Base-by-base conservation (phyloP, 2,797 vertebrate genomes). In the Harpagifer antarcticus region DNA sequence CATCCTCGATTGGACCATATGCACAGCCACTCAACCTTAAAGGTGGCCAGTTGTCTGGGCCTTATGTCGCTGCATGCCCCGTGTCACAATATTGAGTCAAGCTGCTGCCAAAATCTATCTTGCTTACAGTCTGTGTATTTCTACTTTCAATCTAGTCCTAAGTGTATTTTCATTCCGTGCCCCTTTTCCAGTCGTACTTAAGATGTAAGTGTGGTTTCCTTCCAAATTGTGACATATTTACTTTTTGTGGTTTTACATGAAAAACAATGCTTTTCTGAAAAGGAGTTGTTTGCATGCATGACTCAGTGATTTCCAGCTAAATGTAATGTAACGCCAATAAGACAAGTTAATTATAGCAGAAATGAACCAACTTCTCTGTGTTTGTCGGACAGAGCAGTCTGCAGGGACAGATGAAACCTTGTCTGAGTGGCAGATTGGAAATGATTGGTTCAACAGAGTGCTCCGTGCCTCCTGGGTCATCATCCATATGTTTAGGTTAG, bases 41-140 rank as follows among this genome's bases (percentile, higher is more conserved):
- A 92, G 90, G 90, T 86, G 89, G 86, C 81, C 91, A 91, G 89
- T 90, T 90, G 91, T 90, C 88, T 57, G 81, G 84, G 70, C 88
- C 90, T 87, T 90, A 89, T 91, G 89, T 87, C 82, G 60, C 82
- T 73, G 75, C 73, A 27, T 81, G 81, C 73, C 79, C 84, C 3
- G 23, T 84, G 76, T 87, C 72, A 82, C 86, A 81, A 65, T 71
- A 82, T 49, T 60, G 75, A 88, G 72, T 69, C 53, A 49, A 72
- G 75, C 59, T 68, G 40, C 43, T 62, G 86, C 83, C 76, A 79
- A 74, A 78, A 47, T 83, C 71, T 48, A 72, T 80, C 72, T 66
- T 27, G 23, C 31, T 79, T 70, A 60, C 75, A 65, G 57, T 78
- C 42, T 37, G 74, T 68, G 20, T 78, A 58, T 68, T 66, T 83